Evolutionary conservation across 2,113 vertebrate species (phyloP), one percentile per base, ranked within the genome.

Genomic region (Nestor notabilis): DNA sequence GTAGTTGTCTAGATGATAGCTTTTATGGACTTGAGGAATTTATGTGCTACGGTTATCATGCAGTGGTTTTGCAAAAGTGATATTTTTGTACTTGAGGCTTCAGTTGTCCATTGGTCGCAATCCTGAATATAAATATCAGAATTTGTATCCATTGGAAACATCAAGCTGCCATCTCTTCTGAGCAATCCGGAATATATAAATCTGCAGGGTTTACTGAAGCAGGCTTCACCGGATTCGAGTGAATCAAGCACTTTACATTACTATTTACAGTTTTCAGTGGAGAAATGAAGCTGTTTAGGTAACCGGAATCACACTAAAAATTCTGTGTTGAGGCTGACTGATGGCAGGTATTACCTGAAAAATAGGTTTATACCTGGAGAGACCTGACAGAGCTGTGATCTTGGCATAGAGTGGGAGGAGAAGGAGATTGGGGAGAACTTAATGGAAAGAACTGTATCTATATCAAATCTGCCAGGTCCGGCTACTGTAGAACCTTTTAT

Each of bases 121-220:
- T 83, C 29, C 63, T 90, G 71, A 90, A 80, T 58, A 35, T 53
- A 88, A 80, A 29, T 64, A 85, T 41, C 29, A 49, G 58, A 74
- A 65, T 94, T 82, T 88, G 68, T 93, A 76, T 94, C 87, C 31
- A 44, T 11, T 71, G 53, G 58, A 90, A 96, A 91, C 41, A 29
- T 49, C 44, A 85, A 46, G 33, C 56, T 58, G 33, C 35, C 56
- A 58, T 58, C 56, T 58, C 33, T 24, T 58, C 21, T 35, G 56
- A 58, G 56, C 58, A 60, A 0, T 78, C 63, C 83, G 70, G 43
- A 56, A 25, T 72, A 29, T 8, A 7, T 56, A 28, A 44, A 35
- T 76, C 79, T 74, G n/a, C 55, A 74, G 64, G n/a, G 68, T 72
- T 93, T 92, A 66, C 66, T 77, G 53, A 53, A 88, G 71, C 53